Evolutionary conservation across 2,888 invertebrate genomes (phyloP).

Genomic region (Pinctada fucata): DNA sequence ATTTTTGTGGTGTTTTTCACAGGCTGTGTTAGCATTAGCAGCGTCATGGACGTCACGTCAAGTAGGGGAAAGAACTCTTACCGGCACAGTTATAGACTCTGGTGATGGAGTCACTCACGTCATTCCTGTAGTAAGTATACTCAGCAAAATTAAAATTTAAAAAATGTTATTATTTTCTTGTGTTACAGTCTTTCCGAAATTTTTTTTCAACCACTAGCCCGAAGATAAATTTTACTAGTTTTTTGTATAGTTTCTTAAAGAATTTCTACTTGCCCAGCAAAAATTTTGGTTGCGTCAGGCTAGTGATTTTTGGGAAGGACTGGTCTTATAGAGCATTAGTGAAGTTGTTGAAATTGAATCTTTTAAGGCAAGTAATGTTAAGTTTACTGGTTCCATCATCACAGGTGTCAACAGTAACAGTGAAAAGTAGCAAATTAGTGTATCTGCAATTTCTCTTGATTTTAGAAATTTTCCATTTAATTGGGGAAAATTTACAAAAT

Average conservation of each 20-base stretch:
- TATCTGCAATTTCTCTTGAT: too few species aligned
- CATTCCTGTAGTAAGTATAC: slow-evolving; percentile 91
- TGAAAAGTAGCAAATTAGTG: too few species aligned
- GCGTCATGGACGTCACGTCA: slow-evolving; percentile 98
- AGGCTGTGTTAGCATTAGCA: slow-evolving; percentile 96
- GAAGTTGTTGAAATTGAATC: background rate
- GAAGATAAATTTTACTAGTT: too few species aligned
- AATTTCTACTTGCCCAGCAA: background rate
- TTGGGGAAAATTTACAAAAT: too few species aligned
- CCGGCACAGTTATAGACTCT: slow-evolving; percentile 98
- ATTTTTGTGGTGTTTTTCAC: background rate
- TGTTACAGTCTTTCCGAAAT: background rate
- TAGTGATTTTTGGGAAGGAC: background rate
- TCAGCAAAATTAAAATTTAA: background rate
- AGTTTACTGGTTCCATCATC: too few species aligned
- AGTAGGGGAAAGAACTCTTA: slow-evolving; percentile 93
- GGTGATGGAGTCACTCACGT: slow-evolving; percentile 99
- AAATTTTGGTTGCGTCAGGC: background rate
- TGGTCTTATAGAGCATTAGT: background rate
- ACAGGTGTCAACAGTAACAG: too few species aligned
- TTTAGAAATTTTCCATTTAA: too few species aligned
- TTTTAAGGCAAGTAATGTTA: too few species aligned
- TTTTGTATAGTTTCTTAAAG: too few species aligned
- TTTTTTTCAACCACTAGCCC: too few species aligned
- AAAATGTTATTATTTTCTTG: background rate